These are phyloP conservation scores for Chaenodraco wilsoni DNA, from an alignment of 2,797 vertebrate genomes.

Conservation along the genomic window DNA sequence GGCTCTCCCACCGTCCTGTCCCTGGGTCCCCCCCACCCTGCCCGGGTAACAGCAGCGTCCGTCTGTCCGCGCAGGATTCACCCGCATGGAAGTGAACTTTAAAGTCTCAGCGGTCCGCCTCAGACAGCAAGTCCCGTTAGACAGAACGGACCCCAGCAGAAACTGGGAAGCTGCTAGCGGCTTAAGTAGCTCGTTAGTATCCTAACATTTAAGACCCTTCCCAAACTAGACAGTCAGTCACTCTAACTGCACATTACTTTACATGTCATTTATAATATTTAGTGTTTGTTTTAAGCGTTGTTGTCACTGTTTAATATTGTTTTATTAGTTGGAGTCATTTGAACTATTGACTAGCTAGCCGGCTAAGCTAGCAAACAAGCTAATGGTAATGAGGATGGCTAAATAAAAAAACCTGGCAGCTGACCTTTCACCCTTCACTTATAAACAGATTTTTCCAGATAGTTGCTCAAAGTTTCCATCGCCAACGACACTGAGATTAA, in stretches of 20 bases:
- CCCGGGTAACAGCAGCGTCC: neutral
- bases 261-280: accelerated
- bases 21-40: neutral
- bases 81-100: neutral
- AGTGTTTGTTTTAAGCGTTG: accelerated
- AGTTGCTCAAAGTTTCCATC: neutral
- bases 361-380: conserved; percentile 34
- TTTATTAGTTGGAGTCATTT: neutral
- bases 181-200: conserved; percentile 8
- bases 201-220: neutral
- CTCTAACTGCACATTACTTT: accelerated
- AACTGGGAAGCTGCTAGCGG: conserved; percentile 24
- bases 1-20: conserved; percentile 3
- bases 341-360: conserved; percentile 19
- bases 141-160: neutral
- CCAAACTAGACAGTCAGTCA: neutral
- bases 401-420: neutral
- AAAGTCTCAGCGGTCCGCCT: neutral
- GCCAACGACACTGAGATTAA: neutral
- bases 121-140: neutral
- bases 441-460: accelerated
- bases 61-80: neutral
- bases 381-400: neutral
- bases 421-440: conserved; percentile 11
- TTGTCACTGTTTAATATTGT: neutral